Conservation (phyloP, 2,113 vertebrate species). For the Gobio gobio region DNA sequence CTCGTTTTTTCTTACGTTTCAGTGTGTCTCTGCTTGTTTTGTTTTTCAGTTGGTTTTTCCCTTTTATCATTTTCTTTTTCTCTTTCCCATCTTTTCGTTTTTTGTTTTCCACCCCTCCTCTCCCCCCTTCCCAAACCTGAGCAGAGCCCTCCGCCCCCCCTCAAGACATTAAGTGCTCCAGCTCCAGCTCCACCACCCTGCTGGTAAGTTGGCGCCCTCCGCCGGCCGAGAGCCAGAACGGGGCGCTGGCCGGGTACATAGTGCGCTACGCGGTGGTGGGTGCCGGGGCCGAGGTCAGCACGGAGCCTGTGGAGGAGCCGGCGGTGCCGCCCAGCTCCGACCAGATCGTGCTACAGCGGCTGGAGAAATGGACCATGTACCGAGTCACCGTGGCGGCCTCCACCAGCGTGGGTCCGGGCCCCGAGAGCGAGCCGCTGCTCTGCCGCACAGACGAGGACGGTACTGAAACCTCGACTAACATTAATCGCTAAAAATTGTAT, state of each 20-base stretch:
- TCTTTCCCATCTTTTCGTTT: conserved; percentile 86
- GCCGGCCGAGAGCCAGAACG: conserved; percentile 90
- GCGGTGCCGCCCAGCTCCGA: conserved; percentile 80
- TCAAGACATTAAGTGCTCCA: conserved; percentile 96
- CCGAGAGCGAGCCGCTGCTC: conserved; percentile 88
- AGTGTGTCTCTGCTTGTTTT: conserved; percentile 55
- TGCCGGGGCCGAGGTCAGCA: conserved; percentile 81
- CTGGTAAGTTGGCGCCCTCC: conserved; percentile 99
- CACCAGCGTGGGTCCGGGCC: conserved; percentile 88
- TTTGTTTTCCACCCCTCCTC: conserved; percentile 64
- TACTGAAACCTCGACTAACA: conserved; percentile 62
- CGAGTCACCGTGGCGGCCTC: conserved; percentile 87
- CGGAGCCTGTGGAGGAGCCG: conserved; percentile 82
- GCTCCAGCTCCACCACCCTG: conserved; percentile 94
- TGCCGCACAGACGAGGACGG: conserved; percentile 96
- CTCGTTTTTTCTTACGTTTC: conserved; percentile 38
- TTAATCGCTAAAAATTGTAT: too few species aligned
- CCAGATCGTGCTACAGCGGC: conserved; percentile 86
- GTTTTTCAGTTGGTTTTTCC: conserved; percentile 64
- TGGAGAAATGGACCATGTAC: conserved; percentile 98
- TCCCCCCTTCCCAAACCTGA: conserved; percentile 68
- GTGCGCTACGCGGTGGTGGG: conserved; percentile 90
- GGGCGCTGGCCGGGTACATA: conserved; percentile 91
- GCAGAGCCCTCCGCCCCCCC: conserved; percentile 98
- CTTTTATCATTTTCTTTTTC: conserved; percentile 88